These are phyloP conservation scores for Cheilosia scutellata DNA, from an alignment of 2,888 invertebrate species.

Conservation along the genomic window DNA sequence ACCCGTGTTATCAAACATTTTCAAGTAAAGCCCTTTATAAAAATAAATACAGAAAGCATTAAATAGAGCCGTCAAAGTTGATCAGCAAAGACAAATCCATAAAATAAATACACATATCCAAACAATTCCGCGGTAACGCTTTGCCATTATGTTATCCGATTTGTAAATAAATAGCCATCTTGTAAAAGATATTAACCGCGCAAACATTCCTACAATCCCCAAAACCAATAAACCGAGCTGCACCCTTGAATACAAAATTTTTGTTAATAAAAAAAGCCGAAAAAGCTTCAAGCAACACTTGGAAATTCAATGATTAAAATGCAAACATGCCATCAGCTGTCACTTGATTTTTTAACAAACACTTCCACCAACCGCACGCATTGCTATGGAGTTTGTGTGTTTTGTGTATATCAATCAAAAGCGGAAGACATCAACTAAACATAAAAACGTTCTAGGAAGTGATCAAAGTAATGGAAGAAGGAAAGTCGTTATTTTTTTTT, in stretches of 20 bases:
- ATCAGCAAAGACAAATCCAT: too few relatives aligned
- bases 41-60: too few relatives aligned
- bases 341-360: conserved; percentile 41
- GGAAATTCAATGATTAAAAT: conserved; percentile 41
- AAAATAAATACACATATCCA: too few relatives aligned
- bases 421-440: conserved; percentile 58
- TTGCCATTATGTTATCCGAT: conserved; percentile 24
- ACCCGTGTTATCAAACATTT: too few relatives aligned
- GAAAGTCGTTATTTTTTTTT: too few relatives aligned
- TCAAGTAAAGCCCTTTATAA: too few relatives aligned
- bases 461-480: conserved; percentile 38
- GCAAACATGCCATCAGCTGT: conserved; percentile 41
- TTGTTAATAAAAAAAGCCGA: not conserved
- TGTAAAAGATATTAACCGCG: conserved; percentile 41
- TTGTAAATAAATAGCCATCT: conserved; percentile 33
- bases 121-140: too few relatives aligned
- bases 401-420: not conserved
- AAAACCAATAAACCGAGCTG: conserved; percentile 37
- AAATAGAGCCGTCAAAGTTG: too few relatives aligned
- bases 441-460: conserved; percentile 65
- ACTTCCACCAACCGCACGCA: not conserved
- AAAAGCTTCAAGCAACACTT: conserved; percentile 30
- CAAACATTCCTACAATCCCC: conserved; percentile 37
- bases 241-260: conserved; percentile 48
- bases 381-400: too few relatives aligned